These are phyloP conservation scores for Microctonus aethiopoides DNA, from an alignment of 2,888 invertebrate genomes.

Conservation along the genomic window DNA sequence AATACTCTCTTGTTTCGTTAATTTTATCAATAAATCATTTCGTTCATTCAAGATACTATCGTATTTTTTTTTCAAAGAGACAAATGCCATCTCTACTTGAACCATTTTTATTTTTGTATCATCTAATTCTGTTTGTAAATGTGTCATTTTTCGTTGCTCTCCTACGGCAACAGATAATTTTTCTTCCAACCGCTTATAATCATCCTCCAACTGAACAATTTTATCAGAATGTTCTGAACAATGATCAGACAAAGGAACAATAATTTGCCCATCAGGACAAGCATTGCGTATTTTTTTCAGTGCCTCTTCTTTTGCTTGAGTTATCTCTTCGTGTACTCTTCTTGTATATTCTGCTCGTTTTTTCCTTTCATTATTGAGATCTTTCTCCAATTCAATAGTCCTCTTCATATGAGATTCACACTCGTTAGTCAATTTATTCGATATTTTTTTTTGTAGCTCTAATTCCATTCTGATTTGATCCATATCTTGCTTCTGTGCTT, in stretches of 20 bases:
- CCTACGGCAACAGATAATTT: slow-evolving; percentile 54
- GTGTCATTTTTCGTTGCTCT: slow-evolving; percentile 53
- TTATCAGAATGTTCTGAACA: slow-evolving; percentile 61
- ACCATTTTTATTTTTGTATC: slow-evolving; percentile 57
- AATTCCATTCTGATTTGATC: slow-evolving; percentile 54
- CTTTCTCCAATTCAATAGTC: slow-evolving; percentile 58
- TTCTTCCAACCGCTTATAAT: slow-evolving; percentile 58
- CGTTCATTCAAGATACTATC: slow-evolving; percentile 50
- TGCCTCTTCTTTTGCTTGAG: slow-evolving; percentile 61
- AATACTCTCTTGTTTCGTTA: slow-evolving; percentile 49
- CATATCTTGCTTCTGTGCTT: slow-evolving; percentile 49
- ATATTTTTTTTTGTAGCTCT: slow-evolving; percentile 52
- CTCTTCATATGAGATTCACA: slow-evolving; percentile 53
- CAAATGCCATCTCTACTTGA: slow-evolving; percentile 58
- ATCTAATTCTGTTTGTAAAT: slow-evolving; percentile 55
- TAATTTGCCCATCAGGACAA: slow-evolving; percentile 58
- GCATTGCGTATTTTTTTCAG: slow-evolving; percentile 57
- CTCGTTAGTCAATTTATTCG: slow-evolving; percentile 52
- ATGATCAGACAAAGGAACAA: slow-evolving; percentile 55
- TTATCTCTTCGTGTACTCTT: slow-evolving; percentile 59
- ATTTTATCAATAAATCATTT: slow-evolving; percentile 46
- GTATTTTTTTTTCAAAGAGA: slow-evolving; percentile 57
- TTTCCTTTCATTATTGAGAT: slow-evolving; percentile 53
- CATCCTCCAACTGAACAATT: slow-evolving; percentile 59
- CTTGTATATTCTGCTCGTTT: slow-evolving; percentile 56